Conservation (phyloP, 2,113 vertebrate genomes). For the Pluvianellus socialis region DNA sequence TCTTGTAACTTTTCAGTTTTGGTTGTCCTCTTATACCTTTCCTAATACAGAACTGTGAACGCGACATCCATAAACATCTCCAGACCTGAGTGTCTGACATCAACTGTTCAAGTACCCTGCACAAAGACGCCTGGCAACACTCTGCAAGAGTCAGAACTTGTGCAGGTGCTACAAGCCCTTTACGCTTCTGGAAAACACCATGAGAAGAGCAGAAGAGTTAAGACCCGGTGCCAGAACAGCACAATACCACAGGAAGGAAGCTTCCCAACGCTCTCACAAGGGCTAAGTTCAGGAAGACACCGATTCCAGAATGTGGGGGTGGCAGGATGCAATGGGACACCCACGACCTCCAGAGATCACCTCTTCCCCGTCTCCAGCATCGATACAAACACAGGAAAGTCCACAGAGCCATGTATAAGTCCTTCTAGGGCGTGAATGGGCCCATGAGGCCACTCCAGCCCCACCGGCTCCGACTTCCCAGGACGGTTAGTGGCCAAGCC, state of each 20-base stretch:
- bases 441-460: background rate
- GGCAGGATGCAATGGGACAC: background rate
- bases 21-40: background rate
- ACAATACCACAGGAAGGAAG: background rate
- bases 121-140: background rate
- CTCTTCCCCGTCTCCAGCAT: fast-evolving
- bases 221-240: background rate
- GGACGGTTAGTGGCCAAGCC: background rate
- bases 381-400: fast-evolving
- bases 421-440: background rate
- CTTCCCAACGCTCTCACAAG: background rate
- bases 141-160: background rate
- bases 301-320: fast-evolving
- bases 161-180: background rate
- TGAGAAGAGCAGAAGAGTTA: fast-evolving
- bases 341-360: fast-evolving
- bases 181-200: background rate
- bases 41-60: background rate
- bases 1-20: no score
- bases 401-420: fast-evolving
- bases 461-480: no score
- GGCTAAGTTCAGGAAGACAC: background rate
- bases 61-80: background rate
- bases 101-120: background rate
- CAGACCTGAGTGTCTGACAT: background rate